Base-by-base conservation (phyloP, 2,797 vertebrate species). In the Mus spretus region DNA sequence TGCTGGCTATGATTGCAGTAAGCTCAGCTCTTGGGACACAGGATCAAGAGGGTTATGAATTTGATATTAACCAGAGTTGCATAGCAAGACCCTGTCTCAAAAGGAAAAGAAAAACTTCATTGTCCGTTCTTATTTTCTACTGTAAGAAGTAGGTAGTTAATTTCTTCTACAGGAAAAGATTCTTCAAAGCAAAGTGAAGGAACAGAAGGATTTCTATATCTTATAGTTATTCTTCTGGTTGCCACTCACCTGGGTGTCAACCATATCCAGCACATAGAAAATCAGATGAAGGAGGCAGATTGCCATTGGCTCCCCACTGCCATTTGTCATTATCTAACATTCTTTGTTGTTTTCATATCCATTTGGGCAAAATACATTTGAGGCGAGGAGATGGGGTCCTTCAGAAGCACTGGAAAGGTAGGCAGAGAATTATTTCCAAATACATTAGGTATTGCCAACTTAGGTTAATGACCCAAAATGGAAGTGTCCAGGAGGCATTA, bases 391-490 rank as follows among this genome's bases (percentile, higher is more conserved):
- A 53, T 11, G 53, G 53, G 11, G 53, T 53, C 31, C 74, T 72
- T 88, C 53, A 79, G 50, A 82, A 95, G 12, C 1, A 26, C 24
- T 87, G 37, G 12, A 55, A 15, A 94, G 40, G 12, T 89, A 26
- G 24, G 17, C 57, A 87, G 67, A 61, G 20, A 57, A 70, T 74
- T 31, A 90, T 44, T 78, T 11, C 50, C 20, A 90, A 82, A 59
- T 61, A 83, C 26, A 17, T n/a, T 79, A 91, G 57, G 17, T 53
- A 86, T 90, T 90, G 94, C 31, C 55, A 90, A 93, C 80, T 67
- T 14, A 93, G 10, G 59, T 2, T 53, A 79, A 63, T 47, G 40
- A 12, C 6, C 83, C 65, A 67, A 80, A 84, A 91, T 88, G 67
- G 15, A 57, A 34, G 78, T 26, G 11, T 91, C 47, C 15, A 89